Base-by-base conservation (phyloP, 2,888 invertebrate species). In the Helicoverpa assulta region DNA sequence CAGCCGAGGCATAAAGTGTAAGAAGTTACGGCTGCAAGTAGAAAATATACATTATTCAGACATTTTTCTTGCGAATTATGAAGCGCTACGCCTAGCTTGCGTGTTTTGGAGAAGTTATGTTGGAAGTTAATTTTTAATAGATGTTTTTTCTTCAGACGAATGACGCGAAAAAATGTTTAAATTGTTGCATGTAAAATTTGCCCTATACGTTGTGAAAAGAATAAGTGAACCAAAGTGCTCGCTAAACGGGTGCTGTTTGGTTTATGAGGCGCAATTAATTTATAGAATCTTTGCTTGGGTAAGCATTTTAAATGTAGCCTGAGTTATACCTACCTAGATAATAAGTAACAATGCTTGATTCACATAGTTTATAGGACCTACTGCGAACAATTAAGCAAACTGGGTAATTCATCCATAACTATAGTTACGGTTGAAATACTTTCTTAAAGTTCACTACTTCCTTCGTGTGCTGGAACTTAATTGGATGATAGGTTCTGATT, bases 21-120 rank as follows among this genome's bases (percentile, higher is more conserved):
- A 86, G 83, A 87, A 88, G 84, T 88, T 85, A 87, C 85, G 85
- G 81, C 78, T 85, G 80, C 86, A 86, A 88, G 81, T 88, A 87
- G 85, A 89, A 85, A 87, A 85, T 85, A 90, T 91, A 88, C 90
- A 92, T 92, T 89, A 94, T 94, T 92, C 93, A 93, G 88, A 86
- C 79, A 89, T 88, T 89, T 89, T 91, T 93, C 92, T 93, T 92
- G 89, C 89, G 88, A 91, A 88, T 88, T 91, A 90, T 84, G 88
- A 89, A 90, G 90, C 89, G 89, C 88, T 91, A 85, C 89, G 86
- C 73, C 81, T 86, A 85, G 86, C 84, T 93, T 88, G 93, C 93
- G 93, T 93, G 93, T 90, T 93, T 92, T 89, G 87, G 90, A 83
- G 81, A 83, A 88, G 85, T 87, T 87, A 88, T 85, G 81, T 79